phyloP scores from a whole-genome alignment of 2,888 invertebrate genomes.

The Diarsia rubi region DNA sequence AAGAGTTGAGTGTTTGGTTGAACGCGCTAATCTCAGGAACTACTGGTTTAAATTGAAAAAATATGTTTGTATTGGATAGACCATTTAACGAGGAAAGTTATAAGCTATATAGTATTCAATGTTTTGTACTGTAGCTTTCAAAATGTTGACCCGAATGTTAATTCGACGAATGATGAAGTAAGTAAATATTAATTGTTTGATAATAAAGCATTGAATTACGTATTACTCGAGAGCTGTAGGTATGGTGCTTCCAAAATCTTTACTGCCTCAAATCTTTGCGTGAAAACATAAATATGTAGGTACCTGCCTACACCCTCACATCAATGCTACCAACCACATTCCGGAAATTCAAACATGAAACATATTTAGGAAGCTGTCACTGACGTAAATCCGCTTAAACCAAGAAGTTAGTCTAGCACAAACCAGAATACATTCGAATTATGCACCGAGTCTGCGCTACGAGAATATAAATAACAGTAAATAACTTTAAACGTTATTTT shows the following conservation, averaged over 20 bases:
- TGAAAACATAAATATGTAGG: not conserved
- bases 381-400: slow-evolving; percentile 59
- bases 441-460: slow-evolving; percentile 46
- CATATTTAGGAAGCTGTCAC: slow-evolving; percentile 52
- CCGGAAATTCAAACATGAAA: slow-evolving; percentile 61
- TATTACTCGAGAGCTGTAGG: not conserved
- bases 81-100: too few species aligned
- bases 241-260: not conserved
- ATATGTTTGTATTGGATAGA: too few species aligned
- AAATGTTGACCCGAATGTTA: not conserved
- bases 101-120: not conserved
- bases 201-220: too few species aligned
- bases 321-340: slow-evolving; percentile 23
- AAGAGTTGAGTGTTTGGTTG: too few species aligned
- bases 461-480: slow-evolving; percentile 63
- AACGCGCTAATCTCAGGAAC: too few species aligned
- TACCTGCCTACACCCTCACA: slow-evolving; percentile 6
- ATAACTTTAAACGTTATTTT: slow-evolving; percentile 53
- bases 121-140: not conserved
- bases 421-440: slow-evolving; percentile 64
- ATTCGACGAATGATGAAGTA: not conserved
- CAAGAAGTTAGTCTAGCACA: slow-evolving; percentile 54
- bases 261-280: too few species aligned
- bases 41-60: too few species aligned
- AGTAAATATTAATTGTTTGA: not conserved